Evolutionary conservation across 2,888 invertebrate genomes (phyloP), one percentile per base, ranked within the genome.

Genomic region (Callimorpha dominula): DNA sequence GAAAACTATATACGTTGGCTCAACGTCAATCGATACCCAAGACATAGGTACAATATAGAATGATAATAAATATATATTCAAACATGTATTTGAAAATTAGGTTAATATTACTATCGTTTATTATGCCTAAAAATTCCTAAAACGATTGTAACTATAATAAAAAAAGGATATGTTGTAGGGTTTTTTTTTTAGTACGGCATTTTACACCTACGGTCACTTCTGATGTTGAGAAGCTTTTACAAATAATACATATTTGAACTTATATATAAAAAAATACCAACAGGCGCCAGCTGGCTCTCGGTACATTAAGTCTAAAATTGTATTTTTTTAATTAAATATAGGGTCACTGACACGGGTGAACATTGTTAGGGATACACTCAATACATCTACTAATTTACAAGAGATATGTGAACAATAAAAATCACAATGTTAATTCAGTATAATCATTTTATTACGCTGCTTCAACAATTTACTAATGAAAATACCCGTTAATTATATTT

Each of bases 391-490:
- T 66, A 62, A 71, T 67, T 67, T 67, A 71, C 43, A 68, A 64
- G 68, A 54, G 54, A 64, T 67, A 63, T n/a, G 62, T 67, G 64
- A 64, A 64, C 42, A 65, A 65, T 68, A 68, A 68, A 68, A 31
- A 64, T 46, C 68, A 42, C 54, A 65, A 20, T 46, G 43, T 54
- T 40, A 60, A 52, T 49, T 72, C 65, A n/a, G 20, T 20, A 46
- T 69, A 73, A 57, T 73, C 65, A 69, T 69, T 68, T 65, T 12
- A 73, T 73, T 73, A 65, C 14, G 15, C 57, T 17, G 49, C 17
- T 63, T 57, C 68, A 57, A 11, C 43, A 57, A 60, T 71, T 49
- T 66, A 49, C 40, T 65, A 65, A 65, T 68, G 75, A 63, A 65
- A 72, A 75, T 71, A 64, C 31, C 31, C 31, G 73, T 69, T 68